These are phyloP conservation scores for Momotus momota DNA, from an alignment of 2,797 vertebrate species.

Conservation along the genomic window DNA sequence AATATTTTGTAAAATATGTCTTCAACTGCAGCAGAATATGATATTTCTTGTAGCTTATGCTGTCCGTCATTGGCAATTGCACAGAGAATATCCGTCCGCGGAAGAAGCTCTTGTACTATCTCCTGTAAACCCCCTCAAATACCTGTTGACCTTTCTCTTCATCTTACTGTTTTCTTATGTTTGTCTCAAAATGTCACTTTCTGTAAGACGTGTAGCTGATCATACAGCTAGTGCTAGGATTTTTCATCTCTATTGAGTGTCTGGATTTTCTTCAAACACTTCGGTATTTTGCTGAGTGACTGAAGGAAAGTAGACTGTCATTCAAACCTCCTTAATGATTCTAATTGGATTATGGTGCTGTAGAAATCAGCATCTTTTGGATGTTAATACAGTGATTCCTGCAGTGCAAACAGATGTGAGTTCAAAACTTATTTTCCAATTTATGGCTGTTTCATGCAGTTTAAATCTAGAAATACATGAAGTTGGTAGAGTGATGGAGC, in stretches of 20 bases:
- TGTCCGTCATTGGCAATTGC: slow-evolving; percentile 26
- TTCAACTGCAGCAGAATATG: not conserved
- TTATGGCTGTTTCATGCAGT: not conserved
- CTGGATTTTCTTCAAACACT: not conserved
- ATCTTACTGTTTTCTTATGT: slow-evolving; percentile 30
- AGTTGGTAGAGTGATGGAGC: not conserved
- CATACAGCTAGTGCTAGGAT: not conserved
- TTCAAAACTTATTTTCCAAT: not conserved
- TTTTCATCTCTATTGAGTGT: slow-evolving; percentile 19
- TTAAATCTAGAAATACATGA: not conserved
- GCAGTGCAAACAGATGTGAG: not conserved
- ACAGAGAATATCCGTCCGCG: not conserved
- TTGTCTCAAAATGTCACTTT: slow-evolving; percentile 47
- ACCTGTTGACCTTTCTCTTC: slow-evolving; percentile 57
- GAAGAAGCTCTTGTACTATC: not conserved
- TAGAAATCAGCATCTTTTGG: not conserved
- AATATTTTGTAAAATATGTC: not conserved
- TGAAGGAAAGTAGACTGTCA: not conserved
- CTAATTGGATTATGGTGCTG: not conserved
- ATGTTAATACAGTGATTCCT: not conserved
- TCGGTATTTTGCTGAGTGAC: not conserved
- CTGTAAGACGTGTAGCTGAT: not conserved
- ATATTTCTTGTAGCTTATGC: not conserved
- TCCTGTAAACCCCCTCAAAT: slow-evolving; percentile 38
- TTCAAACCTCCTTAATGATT: not conserved